Conservation (phyloP, 2,888 invertebrate genomes). For the Aleiodes leptofemur region DNA sequence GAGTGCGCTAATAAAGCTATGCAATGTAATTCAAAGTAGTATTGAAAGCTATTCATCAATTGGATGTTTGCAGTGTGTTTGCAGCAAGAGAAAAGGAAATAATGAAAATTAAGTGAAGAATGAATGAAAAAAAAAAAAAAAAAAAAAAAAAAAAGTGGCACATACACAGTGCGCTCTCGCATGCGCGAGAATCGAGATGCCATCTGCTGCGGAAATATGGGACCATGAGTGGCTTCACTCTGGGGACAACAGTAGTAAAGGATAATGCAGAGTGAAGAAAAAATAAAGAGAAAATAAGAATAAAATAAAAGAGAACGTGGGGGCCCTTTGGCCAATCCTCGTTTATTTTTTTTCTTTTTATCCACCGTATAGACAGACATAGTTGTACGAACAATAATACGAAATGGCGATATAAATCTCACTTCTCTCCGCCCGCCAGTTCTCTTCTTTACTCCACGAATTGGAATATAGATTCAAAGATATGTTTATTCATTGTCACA, state of each 20-base stretch:
- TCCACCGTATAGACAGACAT: not conserved
- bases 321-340: slow-evolving; percentile 27
- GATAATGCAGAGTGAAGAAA: slow-evolving; percentile 7
- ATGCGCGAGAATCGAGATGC: slow-evolving; percentile 50
- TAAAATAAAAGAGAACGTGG: slow-evolving; percentile 20
- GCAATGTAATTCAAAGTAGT: slow-evolving; percentile 32
- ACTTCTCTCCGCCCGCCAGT: slow-evolving; percentile 22
- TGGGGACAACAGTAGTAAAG: slow-evolving; percentile 33
- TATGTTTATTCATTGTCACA: no score
- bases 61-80: slow-evolving; percentile 1
- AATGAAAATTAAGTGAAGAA: slow-evolving; percentile 39
- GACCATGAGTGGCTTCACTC: slow-evolving; percentile 44
- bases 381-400: slow-evolving; percentile 39
- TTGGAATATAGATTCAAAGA: no score
- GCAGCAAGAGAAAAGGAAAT: slow-evolving; percentile 7
- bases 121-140: slow-evolving; percentile 1
- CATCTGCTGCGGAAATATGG: slow-evolving; percentile 67
- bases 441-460: slow-evolving; percentile 1
- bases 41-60: slow-evolving; percentile 23
- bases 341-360: not conserved
- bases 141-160: not conserved
- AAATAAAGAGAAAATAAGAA: slow-evolving; percentile 28
- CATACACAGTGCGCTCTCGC: not conserved
- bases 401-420: slow-evolving; percentile 46
- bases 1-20: slow-evolving; percentile 44